Evolutionary conservation across 2,113 vertebrate genomes (phyloP).

Genomic region (Trogon surrucura): DNA sequence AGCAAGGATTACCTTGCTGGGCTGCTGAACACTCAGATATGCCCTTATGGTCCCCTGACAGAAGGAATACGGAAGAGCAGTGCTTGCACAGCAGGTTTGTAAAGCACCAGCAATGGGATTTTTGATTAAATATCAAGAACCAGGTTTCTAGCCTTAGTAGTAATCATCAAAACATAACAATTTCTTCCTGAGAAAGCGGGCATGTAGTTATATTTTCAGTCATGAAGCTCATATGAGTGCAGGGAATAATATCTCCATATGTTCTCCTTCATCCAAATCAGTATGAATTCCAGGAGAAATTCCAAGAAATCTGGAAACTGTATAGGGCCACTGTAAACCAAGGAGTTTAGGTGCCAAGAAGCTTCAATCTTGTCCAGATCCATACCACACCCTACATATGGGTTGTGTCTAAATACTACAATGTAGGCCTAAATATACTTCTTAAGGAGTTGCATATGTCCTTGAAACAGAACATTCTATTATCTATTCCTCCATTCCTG

Average conservation of each 20-base stretch:
- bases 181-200: neutral
- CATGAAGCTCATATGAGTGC: neutral
- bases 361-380: constrained; percentile 37
- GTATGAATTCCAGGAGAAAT: constrained; percentile 40
- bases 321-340: constrained; percentile 41
- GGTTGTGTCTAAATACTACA: constrained; percentile 45
- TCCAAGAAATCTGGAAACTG: constrained; percentile 61
- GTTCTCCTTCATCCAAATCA: constrained; percentile 22
- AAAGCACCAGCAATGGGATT: neutral
- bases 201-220: neutral
- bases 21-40: neutral
- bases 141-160: neutral
- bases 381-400: constrained; percentile 46
- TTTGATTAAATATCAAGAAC: neutral
- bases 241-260: constrained; percentile 5
- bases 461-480: neutral
- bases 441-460: constrained; percentile 30
- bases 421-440: constrained; percentile 4
- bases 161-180: neutral
- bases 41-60: neutral
- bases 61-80: neutral
- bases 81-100: neutral
- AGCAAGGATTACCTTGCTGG: neutral
- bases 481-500: neutral
- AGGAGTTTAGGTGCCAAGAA: constrained; percentile 38